Evolutionary conservation across 2,888 invertebrate genomes (phyloP), one percentile per base, ranked within the genome.

Genomic region (Meteorus cinctellus): DNA sequence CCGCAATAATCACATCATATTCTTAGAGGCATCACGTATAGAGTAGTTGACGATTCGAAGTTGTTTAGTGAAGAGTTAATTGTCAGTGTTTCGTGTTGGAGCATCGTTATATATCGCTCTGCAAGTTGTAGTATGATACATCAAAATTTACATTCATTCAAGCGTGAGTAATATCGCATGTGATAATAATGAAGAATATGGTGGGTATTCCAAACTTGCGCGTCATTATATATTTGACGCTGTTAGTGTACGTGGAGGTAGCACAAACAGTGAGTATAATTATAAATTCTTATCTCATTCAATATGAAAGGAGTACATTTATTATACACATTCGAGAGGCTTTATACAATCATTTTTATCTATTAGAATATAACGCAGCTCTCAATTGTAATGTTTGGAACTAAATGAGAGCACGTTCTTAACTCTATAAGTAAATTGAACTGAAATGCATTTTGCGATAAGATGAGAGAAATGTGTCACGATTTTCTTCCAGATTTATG

Each of bases 401-500:
- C 31, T 72, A 12, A 65, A 72, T 73, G 31, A 36, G 14, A 59
- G 67, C 67, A 66, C 67, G 45, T 60, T 29, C 45, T 41, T n/a
- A 29, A 60, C 31, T 59, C 24, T 45, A 75, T 63, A n/a, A 65
- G 51, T 55, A 75, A 45, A 31, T 8, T 24, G 55, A 16, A 59
- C 36, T 60, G 24, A 45, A 55, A 63, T 10, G 48, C 12, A 36
- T 62, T 27, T 60, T 29, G 10, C 63, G 74, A 66, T 48, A 71
- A 63, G 55, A 59, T 36, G 36, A 65, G 65, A 65, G 8, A 65
- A 65, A 67, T 59, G 59, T 67, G 45, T 48, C 27, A 59, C 29
- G 31, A 45, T 16, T 31, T 29, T 60, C 8, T 67, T 59, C 16
- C 74, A 85, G 85, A 85, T 85, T 62, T 81, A 81, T 45, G 81